These are phyloP conservation scores for Ictalurus furcatus DNA, from an alignment of 2,113 vertebrate species.

Conservation along the genomic window DNA sequence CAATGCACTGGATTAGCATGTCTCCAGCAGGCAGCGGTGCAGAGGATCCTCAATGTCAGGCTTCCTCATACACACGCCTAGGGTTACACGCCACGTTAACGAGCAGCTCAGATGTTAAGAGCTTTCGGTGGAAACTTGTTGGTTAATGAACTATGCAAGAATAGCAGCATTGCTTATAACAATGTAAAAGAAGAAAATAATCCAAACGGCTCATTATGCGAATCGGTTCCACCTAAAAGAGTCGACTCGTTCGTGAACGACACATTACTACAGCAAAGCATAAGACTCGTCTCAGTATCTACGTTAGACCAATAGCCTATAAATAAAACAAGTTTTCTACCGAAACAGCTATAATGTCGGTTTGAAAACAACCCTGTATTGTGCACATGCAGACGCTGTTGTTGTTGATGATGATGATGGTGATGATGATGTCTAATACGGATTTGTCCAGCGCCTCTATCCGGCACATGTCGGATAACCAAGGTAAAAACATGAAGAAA, in stretches of 20 bases:
- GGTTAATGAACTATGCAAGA: neutral
- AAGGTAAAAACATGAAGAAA: neutral
- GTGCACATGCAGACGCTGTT: too few species aligned
- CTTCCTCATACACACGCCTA: neutral
- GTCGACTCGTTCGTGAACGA: neutral
- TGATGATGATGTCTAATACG: neutral
- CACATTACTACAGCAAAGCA: neutral
- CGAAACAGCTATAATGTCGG: neutral
- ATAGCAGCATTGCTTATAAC: neutral
- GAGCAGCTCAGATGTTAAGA: neutral
- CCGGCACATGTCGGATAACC: neutral
- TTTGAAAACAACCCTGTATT: neutral
- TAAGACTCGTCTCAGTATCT: neutral
- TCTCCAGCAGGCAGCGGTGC: neutral
- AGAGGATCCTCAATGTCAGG: neutral
- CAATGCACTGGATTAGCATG: neutral
- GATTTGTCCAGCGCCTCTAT: neutral
- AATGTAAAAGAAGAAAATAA: neutral
- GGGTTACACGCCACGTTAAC: neutral
- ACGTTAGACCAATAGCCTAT: neutral
- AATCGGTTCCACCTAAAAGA: neutral
- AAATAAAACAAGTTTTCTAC: neutral
- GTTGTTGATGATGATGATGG: too few species aligned
- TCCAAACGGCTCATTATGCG: neutral
- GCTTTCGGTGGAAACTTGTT: neutral